These are phyloP conservation scores for Natrix natrix DNA, from an alignment of 2,797 vertebrate genomes.

Conservation along the genomic window DNA sequence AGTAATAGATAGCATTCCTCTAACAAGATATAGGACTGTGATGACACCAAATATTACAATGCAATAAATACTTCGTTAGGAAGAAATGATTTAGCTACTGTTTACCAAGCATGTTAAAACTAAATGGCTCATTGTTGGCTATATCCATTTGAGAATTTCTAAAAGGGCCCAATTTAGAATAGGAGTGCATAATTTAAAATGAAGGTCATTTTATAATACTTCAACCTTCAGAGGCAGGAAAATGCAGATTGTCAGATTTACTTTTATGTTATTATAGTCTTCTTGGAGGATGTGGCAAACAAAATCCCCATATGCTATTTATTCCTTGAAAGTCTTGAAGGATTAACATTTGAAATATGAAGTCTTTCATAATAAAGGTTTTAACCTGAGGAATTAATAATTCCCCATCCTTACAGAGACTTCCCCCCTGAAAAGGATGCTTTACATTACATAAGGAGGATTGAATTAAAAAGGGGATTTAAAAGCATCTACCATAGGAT, in stretches of 20 bases:
- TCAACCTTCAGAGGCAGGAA: not conserved
- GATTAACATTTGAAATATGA: conserved; percentile 23
- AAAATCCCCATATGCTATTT: not conserved
- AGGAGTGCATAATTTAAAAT: not conserved
- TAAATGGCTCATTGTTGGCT: not conserved
- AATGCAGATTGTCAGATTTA: not conserved
- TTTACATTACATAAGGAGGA: conserved; percentile 55
- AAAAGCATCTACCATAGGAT: conserved; percentile 58
- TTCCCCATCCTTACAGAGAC: conserved; percentile 41
- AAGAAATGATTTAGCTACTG: not conserved
- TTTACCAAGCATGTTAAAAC: not conserved
- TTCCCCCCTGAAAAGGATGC: conserved; percentile 33
- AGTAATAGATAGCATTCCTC: not conserved
- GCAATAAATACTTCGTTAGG: not conserved
- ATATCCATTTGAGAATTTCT: not conserved
- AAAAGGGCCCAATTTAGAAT: not conserved
- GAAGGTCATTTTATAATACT: not conserved
- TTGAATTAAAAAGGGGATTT: conserved; percentile 40
- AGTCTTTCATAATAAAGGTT: conserved; percentile 45
- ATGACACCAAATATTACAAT: not conserved
- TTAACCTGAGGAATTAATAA: conserved; percentile 53
- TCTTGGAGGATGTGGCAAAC: not conserved
- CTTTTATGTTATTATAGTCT: conserved; percentile 1
- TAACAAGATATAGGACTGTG: not conserved
- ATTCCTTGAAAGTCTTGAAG: not conserved